phyloP scores from a whole-genome alignment of 1,140 invertebrate genomes.

The Varroa destructor region DNA sequence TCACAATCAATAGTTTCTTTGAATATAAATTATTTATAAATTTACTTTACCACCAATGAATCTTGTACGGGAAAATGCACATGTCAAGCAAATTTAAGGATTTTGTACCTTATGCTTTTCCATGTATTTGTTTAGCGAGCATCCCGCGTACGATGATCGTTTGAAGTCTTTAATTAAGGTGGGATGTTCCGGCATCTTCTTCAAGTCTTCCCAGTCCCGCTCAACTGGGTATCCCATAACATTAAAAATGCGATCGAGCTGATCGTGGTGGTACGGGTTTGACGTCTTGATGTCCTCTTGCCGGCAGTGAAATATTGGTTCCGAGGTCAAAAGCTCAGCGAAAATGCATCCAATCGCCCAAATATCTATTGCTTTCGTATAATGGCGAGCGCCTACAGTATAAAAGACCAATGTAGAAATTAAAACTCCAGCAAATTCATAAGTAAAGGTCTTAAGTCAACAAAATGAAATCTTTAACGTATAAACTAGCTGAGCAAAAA shows the following conservation, averaged over 20 bases:
- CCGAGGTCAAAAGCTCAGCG: slow-evolving; percentile 86
- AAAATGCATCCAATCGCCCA: slow-evolving; percentile 99
- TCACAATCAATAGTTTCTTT: too few relatives aligned
- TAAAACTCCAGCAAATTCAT: slow-evolving; percentile 32
- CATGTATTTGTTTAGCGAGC: slow-evolving; percentile 95
- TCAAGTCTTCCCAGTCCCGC: slow-evolving; percentile 99
- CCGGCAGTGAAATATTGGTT: slow-evolving; percentile 98
- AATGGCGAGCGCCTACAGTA: slow-evolving; percentile 71
- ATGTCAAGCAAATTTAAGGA: too few relatives aligned
- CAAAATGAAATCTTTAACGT: too few relatives aligned
- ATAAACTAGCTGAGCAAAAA: background rate
- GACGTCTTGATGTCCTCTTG: slow-evolving; percentile 99
- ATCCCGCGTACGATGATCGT: slow-evolving; percentile 84
- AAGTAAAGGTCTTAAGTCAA: slow-evolving; percentile 26
- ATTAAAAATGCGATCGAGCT: slow-evolving; percentile 97
- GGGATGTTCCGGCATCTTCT: slow-evolving; percentile 97
- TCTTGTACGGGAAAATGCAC: too few relatives aligned
- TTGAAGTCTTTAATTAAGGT: slow-evolving; percentile 95
- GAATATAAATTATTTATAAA: too few relatives aligned
- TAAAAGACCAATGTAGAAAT: slow-evolving; percentile 40
- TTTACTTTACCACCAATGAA: too few relatives aligned
- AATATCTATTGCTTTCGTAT: slow-evolving; percentile 98
- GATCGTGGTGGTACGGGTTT: slow-evolving; percentile 99
- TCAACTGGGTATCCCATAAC: slow-evolving; percentile 99
- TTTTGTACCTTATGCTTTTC: slow-evolving; percentile 67